Conservation (phyloP, 2,113 vertebrate species). For the Thamnaconus septentrionalis region DNA sequence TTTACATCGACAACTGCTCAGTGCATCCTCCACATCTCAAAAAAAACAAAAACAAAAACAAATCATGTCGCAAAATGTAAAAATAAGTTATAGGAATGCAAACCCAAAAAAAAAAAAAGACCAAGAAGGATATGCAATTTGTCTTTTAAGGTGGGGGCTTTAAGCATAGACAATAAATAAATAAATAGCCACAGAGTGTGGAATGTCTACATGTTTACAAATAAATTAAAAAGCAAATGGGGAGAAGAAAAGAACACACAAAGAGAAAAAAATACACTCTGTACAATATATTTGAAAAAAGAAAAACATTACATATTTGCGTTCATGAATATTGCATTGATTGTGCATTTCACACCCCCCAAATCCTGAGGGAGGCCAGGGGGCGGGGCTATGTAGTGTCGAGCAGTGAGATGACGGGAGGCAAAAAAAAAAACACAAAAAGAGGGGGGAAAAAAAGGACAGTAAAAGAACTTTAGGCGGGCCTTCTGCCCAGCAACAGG, state of each 20-base stretch:
- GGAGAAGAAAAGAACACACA: conserved; percentile 78
- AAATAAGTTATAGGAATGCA: conserved; percentile 84
- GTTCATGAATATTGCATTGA: conserved; percentile 95
- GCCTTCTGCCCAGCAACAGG: conserved; percentile 64
- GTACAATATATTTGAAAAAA: conserved; percentile 81
- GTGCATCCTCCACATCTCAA: conserved; percentile 74
- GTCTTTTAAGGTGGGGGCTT: conserved; percentile 38
- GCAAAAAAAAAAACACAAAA: conserved; percentile 44
- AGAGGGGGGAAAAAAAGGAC: conserved; percentile 40
- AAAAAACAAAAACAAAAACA: conserved; percentile 37
- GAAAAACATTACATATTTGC: conserved; percentile 40
- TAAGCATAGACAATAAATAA: conserved; percentile 90
- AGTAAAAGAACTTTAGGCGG: conserved; percentile 24
- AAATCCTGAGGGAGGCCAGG: conserved; percentile 76
- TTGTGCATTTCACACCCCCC: conserved; percentile 88
- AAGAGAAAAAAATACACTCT: conserved; percentile 69
- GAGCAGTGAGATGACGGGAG: conserved; percentile 83
- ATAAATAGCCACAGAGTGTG: conserved; percentile 95
- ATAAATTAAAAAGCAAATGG: conserved; percentile 89
- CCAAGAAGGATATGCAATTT: conserved; percentile 65
- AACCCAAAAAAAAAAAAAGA: conserved; percentile 64
- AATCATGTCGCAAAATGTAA: conserved; percentile 62
- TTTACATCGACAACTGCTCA: conserved; percentile 78
- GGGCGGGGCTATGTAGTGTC: conserved; percentile 65
- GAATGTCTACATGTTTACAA: conserved; percentile 87